phyloP scores from a whole-genome alignment of 1,140 invertebrate species.

The Dendroctonus valens region DNA sequence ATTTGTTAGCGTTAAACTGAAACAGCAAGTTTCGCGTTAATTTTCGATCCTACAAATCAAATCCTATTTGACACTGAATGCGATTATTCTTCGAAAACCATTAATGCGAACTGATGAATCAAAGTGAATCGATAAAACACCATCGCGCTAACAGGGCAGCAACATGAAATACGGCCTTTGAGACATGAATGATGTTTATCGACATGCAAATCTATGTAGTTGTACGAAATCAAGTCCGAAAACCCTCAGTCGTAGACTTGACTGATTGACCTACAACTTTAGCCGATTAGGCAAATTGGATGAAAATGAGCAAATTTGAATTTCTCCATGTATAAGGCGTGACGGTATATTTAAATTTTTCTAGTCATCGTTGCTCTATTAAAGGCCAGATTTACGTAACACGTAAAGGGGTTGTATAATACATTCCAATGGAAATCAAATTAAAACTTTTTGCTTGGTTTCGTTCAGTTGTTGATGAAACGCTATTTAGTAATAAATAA shows the following conservation, averaged over 20 bases:
- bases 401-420: neutral
- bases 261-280: slow-evolving; percentile 8
- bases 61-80: too few species aligned
- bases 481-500: neutral
- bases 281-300: slow-evolving; percentile 3
- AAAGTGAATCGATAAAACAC: too few species aligned
- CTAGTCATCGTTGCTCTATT: neutral
- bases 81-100: too few species aligned
- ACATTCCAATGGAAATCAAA: neutral
- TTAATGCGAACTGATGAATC: too few species aligned
- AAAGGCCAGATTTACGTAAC: neutral
- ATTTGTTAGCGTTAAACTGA: too few species aligned
- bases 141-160: too few species aligned
- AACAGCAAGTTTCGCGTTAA: too few species aligned
- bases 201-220: neutral
- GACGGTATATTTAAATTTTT: slow-evolving; percentile 1
- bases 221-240: neutral
- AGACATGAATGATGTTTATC: slow-evolving; percentile 1
- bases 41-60: too few species aligned
- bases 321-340: neutral
- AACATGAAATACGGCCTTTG: neutral
- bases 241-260: neutral
- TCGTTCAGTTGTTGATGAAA: neutral
- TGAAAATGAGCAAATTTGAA: neutral
- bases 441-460: neutral